Evolutionary conservation across 2,888 invertebrate genomes (phyloP), one percentile per base, ranked within the genome.

Genomic region (Lasiommata megera): DNA sequence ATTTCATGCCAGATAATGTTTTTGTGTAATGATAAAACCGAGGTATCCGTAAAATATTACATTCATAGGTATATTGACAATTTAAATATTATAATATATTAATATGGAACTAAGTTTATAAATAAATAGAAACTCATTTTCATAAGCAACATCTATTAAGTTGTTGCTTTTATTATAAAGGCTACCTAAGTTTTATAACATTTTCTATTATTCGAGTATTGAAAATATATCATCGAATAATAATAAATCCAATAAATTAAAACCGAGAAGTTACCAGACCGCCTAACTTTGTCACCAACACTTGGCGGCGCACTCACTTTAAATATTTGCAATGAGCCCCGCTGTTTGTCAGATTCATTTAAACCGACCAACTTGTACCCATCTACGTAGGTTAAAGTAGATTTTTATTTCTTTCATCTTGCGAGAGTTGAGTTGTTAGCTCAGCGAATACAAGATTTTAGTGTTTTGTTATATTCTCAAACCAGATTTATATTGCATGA

Each of bases 291-390:
- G 43, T 43, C 43, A n/a, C 23, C 37, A 11, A 14, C 37, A 23
- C 23, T 50, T 34, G 17, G 17, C 12, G 23, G 63, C 36, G 48
- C 40, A 54, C 63, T 61, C 63, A 52, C 64, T 70, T 66, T 80
- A 80, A 78, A 80, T 80, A 80, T 78, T 77, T 73, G 67, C 74
- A 80, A 80, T 74, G 76, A 78, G 76, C 73, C 70, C 67, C 67
- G 71, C 76, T 70, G 70, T 73, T 73, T 28, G 43, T 43, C 66
- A 71, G 76, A 73, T 76, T 76, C 77, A 72, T 70, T 72, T 66
- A 67, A 67, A 66, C 58, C 62, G 68, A 48, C 34, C 47, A 52
- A 69, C 70, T 72, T 23, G 23, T 23, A 23, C 70, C 66, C 69
- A 66, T 69, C 67, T 43, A 23, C 67, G 67, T 66, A 71, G 72